Percentiles rank a stretch among this genome's conserved stretches.
Conservation (phyloP, 2,113 vertebrate species). For the Pampusana beccarii region DNA sequence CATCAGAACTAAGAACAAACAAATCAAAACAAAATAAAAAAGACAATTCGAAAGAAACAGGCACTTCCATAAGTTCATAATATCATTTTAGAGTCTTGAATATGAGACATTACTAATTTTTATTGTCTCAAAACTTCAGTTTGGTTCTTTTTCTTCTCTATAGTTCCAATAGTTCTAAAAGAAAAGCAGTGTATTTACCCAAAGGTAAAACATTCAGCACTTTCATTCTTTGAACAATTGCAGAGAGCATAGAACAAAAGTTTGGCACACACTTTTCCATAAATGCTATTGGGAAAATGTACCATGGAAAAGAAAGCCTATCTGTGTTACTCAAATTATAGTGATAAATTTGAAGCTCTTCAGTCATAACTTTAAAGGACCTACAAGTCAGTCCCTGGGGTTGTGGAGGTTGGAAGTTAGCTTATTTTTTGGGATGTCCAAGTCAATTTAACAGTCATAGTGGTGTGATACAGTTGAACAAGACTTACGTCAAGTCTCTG, state of each 20-base stretch:
- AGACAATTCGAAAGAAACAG: neutral
- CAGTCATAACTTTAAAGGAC: neutral
- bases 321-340: neutral
- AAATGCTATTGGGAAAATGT: neutral
- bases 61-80: neutral
- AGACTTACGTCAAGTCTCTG: neutral
- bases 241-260: neutral
- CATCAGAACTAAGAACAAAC: neutral
- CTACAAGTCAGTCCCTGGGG: neutral
- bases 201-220: neutral
- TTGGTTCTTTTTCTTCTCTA: neutral
- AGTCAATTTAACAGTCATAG: neutral
- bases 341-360: neutral
- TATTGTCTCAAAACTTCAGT: neutral
- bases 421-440: neutral
- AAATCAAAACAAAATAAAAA: neutral
- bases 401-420: rapidly evolving
- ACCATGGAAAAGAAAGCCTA: neutral
- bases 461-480: neutral
- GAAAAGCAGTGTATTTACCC: neutral
- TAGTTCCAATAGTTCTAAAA: neutral
- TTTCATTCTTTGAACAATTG: neutral
- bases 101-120: neutral
- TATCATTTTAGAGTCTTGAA: neutral
- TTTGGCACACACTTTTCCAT: neutral